A percentile compares a stretch with the other conserved stretches of the same genome.
Evolutionary conservation across 2,797 vertebrate species (phyloP).

Genomic region (Eospalax fontanierii): DNA sequence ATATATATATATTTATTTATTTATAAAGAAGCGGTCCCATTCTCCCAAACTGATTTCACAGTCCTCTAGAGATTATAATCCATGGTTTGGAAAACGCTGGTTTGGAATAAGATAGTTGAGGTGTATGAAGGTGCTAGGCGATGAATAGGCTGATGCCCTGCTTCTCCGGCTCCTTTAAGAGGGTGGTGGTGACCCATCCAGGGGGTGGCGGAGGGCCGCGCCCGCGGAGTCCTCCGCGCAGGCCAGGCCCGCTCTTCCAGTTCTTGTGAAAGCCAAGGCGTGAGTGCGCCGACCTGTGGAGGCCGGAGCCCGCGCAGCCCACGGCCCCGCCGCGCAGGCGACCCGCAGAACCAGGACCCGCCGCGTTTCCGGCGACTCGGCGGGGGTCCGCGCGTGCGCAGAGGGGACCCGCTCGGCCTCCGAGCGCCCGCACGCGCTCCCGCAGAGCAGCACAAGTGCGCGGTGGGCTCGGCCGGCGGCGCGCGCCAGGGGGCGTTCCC

Average conservation of each 20-base stretch:
- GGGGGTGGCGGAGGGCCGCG: background rate
- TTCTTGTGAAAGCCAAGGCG: conserved; percentile 22
- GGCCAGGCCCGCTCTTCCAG: conserved; percentile 65
- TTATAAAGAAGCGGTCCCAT: background rate
- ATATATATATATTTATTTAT: no score
- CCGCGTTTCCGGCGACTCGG: background rate
- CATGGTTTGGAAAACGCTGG: background rate
- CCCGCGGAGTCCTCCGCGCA: background rate
- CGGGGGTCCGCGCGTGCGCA: background rate
- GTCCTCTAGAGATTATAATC: background rate
- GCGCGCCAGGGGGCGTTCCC: conserved; percentile 51
- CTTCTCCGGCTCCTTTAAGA: conserved; percentile 74
- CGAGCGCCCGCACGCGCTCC: background rate
- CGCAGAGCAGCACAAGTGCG: background rate
- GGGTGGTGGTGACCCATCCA: conserved; percentile 22
- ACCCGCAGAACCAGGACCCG: no score
- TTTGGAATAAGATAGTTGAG: conserved; percentile 15
- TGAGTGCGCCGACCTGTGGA: background rate
- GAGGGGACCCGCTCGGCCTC: background rate
- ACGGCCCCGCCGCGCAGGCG: background rate
- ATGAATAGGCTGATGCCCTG: no score
- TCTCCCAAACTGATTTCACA: background rate
- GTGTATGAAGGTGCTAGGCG: background rate
- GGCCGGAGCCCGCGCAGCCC: no score
- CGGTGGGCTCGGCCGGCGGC: conserved; percentile 32